These are phyloP conservation scores for Holacanthella duospinosa DNA, from an alignment of 2,888 invertebrate species.

Conservation along the genomic window DNA sequence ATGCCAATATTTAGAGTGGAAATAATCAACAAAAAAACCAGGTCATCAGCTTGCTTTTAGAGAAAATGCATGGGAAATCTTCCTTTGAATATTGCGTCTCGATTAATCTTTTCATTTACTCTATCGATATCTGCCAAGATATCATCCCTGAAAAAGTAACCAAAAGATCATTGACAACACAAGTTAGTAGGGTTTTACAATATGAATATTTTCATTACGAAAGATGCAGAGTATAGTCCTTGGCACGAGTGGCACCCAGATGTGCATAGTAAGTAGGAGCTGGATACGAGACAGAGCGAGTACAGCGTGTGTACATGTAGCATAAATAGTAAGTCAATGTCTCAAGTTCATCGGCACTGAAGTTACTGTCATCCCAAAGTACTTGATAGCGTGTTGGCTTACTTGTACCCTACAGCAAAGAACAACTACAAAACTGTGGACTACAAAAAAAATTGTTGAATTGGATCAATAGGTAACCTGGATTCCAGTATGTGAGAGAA, in stretches of 20 bases:
- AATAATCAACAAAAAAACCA: too few species aligned
- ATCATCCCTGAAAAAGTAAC: neutral
- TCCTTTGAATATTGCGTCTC: neutral
- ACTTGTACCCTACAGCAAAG: slow-evolving; percentile 57
- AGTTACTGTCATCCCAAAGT: slow-evolving; percentile 63
- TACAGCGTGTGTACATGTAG: slow-evolving; percentile 74
- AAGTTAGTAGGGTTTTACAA: too few species aligned
- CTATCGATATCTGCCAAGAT: neutral
- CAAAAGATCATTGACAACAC: neutral
- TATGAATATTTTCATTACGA: too few species aligned
- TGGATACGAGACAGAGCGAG: slow-evolving; percentile 45
- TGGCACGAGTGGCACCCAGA: slow-evolving; percentile 16
- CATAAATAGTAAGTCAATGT: slow-evolving; percentile 70
- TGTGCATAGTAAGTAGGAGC: slow-evolving; percentile 19
- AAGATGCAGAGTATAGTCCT: neutral
- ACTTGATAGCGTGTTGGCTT: slow-evolving; percentile 51
- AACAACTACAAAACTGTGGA: neutral
- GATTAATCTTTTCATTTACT: neutral
- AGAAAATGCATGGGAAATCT: slow-evolving; percentile 11
- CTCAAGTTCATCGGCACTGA: slow-evolving; percentile 64
- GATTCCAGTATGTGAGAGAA: slow-evolving; percentile 47
- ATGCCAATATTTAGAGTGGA: too few species aligned
- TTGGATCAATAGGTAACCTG: slow-evolving; percentile 39
- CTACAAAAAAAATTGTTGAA: neutral
- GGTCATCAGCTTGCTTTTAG: too few species aligned